Evolutionary conservation across 2,797 vertebrate species (phyloP).

Genomic region (Numenius phaeopus): DNA sequence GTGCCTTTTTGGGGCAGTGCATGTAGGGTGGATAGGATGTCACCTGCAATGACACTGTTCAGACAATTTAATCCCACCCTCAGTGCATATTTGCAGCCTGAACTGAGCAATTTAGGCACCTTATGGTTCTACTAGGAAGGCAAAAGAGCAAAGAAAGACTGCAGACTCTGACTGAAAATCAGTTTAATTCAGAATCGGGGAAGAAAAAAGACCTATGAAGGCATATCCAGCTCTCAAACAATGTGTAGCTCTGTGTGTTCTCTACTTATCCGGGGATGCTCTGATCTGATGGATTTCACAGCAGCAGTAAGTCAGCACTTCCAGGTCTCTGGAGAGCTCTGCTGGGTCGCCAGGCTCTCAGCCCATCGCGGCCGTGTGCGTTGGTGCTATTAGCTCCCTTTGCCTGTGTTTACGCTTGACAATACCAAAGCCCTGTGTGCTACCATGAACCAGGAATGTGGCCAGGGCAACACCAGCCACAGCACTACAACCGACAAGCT

Average conservation of each 20-base stretch:
- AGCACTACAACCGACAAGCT: not conserved
- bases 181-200: not conserved
- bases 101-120: not conserved
- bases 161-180: not conserved
- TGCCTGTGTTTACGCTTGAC: not conserved
- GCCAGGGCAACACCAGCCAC: not conserved
- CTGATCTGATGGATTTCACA: not conserved
- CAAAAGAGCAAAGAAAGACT: not conserved
- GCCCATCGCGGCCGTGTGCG: rapidly evolving
- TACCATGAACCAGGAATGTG: not conserved
- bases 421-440: not conserved
- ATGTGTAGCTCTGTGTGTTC: not conserved
- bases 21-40: not conserved
- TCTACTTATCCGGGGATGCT: not conserved
- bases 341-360: not conserved
- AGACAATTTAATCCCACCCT: not conserved
- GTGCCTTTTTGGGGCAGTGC: not conserved
- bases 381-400: not conserved
- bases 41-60: not conserved
- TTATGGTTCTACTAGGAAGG: not conserved
- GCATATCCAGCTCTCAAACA: not conserved
- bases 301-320: not conserved
- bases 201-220: not conserved
- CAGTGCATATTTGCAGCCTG: not conserved
- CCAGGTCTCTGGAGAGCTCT: not conserved